These are phyloP conservation scores for Danio kyathit DNA, from an alignment of 2,797 vertebrate species.

Conservation along the genomic window DNA sequence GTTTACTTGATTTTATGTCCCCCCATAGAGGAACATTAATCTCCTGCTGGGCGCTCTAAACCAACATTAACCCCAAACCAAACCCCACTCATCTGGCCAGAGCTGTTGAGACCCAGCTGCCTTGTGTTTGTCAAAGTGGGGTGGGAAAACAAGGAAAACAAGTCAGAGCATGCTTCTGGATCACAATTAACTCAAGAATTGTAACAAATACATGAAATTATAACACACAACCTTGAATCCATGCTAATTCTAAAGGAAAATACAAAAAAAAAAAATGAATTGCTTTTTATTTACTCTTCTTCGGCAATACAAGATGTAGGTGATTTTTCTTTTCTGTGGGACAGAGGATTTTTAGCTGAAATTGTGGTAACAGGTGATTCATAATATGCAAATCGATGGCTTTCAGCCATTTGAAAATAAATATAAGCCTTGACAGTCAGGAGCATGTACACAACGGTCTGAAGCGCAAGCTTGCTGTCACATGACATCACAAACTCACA, in stretches of 20 bases:
- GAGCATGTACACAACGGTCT: too few relatives aligned
- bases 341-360: too few relatives aligned
- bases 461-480: background rate
- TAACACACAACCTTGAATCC: background rate
- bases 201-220: background rate
- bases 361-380: too few relatives aligned
- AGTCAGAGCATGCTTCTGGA: conserved; percentile 24
- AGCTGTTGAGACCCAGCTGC: conserved; percentile 54
- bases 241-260: background rate
- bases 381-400: too few relatives aligned
- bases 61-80: conserved; percentile 34
- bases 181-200: conserved; percentile 22
- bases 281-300: too few relatives aligned
- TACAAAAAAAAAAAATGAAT: too few relatives aligned
- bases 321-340: too few relatives aligned
- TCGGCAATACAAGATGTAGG: too few relatives aligned
- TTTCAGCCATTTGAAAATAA: too few relatives aligned
- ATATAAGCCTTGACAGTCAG: background rate
- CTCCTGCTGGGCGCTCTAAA: conserved; percentile 35
- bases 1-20: conserved; percentile 44
- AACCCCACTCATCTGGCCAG: conserved; percentile 22
- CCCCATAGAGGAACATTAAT: conserved; percentile 34
- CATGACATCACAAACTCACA: background rate
- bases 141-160: background rate
- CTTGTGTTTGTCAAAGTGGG: conserved; percentile 29